Evolutionary conservation across 1,140 invertebrate genomes (phyloP), one percentile per base, ranked within the genome.

Genomic region (Papilio aristodemus): DNA sequence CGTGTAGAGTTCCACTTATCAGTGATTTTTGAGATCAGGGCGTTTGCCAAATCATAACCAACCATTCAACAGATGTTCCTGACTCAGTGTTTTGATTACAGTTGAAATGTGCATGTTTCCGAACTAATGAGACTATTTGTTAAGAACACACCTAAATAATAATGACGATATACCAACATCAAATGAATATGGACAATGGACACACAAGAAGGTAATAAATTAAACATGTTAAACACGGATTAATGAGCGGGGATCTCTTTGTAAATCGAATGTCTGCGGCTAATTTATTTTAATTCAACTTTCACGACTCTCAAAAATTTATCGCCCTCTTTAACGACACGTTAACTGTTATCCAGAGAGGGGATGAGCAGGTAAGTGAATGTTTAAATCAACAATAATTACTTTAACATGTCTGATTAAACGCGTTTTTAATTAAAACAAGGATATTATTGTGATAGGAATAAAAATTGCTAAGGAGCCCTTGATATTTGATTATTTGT

Each of bases 221-320:
- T 66, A 50, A 19, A 66, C 43, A 50, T 50, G 7, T 36, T 39
- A 46, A 17, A 50, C 41, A 50, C n/a, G n/a, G 27, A 66, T 66
- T 46, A 66, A 66, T 66, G 43, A 66, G n/a, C 10, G n/a, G n/a
- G 19, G 6, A 3, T 60, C 13, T 46, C 19, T 32, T 50, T 66
- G 50, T 50, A 50, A 66, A 66, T 66, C n/a, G n/a, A 3, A 46
- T 3, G n/a, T 66, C 25, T 19, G 63, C 13, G 39, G n/a, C 43
- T 46, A 50, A 66, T 66, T 36, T 66, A 50, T 66, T 36, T 66
- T 50, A 46, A 46, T 32, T 50, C 25, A 50, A 46, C 63, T 66
- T 66, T 50, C 27, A 46, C 43, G 43, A 66, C 63, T 27, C 63
- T 50, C 13, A 46, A 46, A 66, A 66, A 36, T 27, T 64, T 14